Percentiles rank a stretch among this genome's conserved stretches.
Evolutionary conservation across 1,140 invertebrate genomes (phyloP).

Genomic region (Trichonephila clavata): DNA sequence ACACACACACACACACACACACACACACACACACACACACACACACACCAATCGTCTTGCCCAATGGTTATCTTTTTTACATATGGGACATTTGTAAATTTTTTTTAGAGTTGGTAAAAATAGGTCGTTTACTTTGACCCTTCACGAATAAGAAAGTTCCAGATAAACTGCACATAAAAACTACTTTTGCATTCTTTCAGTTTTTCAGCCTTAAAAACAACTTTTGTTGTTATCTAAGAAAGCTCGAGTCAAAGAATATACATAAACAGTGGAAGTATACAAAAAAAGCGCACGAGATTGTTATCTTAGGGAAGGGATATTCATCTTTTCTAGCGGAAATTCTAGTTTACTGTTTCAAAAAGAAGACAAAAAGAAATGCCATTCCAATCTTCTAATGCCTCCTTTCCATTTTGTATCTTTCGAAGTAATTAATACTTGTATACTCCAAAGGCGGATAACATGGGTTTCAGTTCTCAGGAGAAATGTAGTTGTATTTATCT

Average conservation of each 20-base stretch:
- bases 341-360: constrained; percentile 3
- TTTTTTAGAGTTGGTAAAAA: no score
- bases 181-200: background rate
- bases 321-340: constrained; percentile 2
- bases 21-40: no score
- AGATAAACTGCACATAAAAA: background rate
- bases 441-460: background rate
- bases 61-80: no score
- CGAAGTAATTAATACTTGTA: constrained; percentile 14
- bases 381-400: constrained; percentile 34
- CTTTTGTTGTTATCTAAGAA: background rate
- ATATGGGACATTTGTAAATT: no score
- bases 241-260: background rate
- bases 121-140: no score
- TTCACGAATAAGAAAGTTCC: background rate
- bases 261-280: background rate
- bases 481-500: background rate
- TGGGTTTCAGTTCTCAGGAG: background rate
- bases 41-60: no score
- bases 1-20: no score
- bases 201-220: background rate
- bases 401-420: background rate
- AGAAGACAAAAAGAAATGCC: background rate
- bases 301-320: background rate
- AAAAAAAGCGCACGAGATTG: background rate